Evolutionary conservation across 2,888 invertebrate genomes (phyloP), one percentile per base, ranked within the genome.

Genomic region (Phortica okadai): DNA sequence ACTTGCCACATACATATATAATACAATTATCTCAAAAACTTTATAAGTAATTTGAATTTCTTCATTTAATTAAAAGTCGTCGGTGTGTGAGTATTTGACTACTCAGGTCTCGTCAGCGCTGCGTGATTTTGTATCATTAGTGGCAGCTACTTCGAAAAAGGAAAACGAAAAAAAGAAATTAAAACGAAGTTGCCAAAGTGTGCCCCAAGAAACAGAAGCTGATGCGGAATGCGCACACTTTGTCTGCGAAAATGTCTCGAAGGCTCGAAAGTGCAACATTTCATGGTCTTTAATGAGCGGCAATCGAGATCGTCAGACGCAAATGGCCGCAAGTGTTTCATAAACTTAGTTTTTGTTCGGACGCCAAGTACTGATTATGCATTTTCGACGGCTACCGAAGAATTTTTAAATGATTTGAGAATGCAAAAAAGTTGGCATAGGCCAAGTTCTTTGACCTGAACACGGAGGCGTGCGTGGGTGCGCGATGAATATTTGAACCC

Each of bases 211-310:
- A 77, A 78, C 59, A 62, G 69, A 54, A 67, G 16, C 75, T 44
- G 33, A 74, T 41, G 16, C 16, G 8, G 66, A 75, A 21, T 59
- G 67, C 56, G 25, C 16, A 70, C 14, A 79, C 77, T 79, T 59
- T 75, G 82, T 85, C 87, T 81, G 79, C 80, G 77, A 72, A 79
- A 82, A 82, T 82, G 82, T 78, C 86, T 86, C 50, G 77, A 76
- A 82, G 87, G 88, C 88, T 80, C 79, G 84, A 81, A 82, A 81
- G 80, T 80, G 81, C 84, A 83, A 85, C 83, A 89, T 89, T 90
- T 90, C 84, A 90, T 90, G 90, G 88, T 87, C 85, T 85, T 88
- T 88, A 90, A 82, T 78, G 77, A 82, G 74, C 75, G 69, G 56
- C 56, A 73, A 76, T 77, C 78, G 21, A 14, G 7, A 50, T 11